A percentile compares a stretch with the other conserved stretches of the same genome.
Evolutionary conservation across 1,140 invertebrate genomes (phyloP).

Genomic region (Sycophaga agraensis): DNA sequence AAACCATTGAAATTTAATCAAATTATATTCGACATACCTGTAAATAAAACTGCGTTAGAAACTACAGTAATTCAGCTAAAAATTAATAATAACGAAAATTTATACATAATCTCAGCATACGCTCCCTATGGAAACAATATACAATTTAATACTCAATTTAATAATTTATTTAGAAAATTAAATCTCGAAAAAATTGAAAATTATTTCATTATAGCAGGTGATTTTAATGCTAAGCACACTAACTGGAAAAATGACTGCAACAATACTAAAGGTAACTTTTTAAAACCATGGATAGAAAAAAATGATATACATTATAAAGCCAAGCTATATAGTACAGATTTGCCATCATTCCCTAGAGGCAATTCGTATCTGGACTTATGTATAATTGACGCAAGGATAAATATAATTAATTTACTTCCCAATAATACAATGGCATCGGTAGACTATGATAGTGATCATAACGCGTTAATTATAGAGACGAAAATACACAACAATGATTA

Average conservation of each 20-base stretch:
- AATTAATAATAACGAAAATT: too few species aligned
- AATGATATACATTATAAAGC: neutral
- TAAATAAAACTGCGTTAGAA: too few species aligned
- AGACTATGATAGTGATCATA: neutral
- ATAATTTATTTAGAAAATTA: neutral
- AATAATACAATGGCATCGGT: neutral
- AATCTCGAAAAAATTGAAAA: neutral
- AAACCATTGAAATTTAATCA: neutral
- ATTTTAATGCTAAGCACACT: neutral
- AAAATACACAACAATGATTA: neutral
- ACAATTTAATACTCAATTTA: too few species aligned
- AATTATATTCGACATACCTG: neutral
- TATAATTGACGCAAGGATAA: too few species aligned
- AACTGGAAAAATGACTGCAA: neutral
- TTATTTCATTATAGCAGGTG: slow-evolving; percentile 9
- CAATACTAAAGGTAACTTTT: neutral
- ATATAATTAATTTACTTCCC: too few species aligned
- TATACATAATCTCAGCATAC: too few species aligned
- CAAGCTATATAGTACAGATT: neutral
- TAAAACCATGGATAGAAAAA: neutral
- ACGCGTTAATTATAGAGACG: neutral
- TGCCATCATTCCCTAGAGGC: neutral
- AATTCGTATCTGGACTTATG: neutral
- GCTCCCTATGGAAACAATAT: too few species aligned
- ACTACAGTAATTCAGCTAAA: too few species aligned